Evolutionary conservation across 2,888 invertebrate genomes (phyloP).

Genomic region (Aporophyla lueneburgensis): DNA sequence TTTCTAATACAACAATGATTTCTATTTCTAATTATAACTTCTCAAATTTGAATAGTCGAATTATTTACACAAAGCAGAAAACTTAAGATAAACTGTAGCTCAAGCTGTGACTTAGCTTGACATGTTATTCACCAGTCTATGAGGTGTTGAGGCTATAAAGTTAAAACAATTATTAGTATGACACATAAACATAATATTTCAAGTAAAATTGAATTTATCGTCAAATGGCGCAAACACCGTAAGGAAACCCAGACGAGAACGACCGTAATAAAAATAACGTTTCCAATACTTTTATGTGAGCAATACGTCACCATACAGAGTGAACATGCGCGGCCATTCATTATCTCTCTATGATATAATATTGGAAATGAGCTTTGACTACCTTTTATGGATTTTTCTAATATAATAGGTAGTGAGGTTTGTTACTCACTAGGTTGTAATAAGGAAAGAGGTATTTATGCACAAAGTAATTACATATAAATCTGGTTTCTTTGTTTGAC

Average conservation of each 20-base stretch:
- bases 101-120: too few relatives aligned
- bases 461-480: not conserved
- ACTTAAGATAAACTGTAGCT: too few relatives aligned
- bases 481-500: not conserved
- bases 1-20: too few relatives aligned
- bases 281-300: constrained; percentile 37
- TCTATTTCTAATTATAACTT: too few relatives aligned
- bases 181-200: constrained; percentile 5
- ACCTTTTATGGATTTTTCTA: not conserved
- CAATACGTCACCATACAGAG: constrained; percentile 34
- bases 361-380: not conserved
- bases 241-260: constrained; percentile 31
- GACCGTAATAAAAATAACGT: constrained; percentile 46
- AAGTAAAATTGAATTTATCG: constrained; percentile 37
- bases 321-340: constrained; percentile 10
- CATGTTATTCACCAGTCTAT: too few relatives aligned
- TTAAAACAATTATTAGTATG: constrained; percentile 6
- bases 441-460: not conserved
- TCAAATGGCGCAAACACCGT: constrained; percentile 42
- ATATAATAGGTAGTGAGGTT: not conserved
- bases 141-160: constrained; percentile 5
- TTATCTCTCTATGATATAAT: constrained; percentile 5
- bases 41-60: too few relatives aligned
- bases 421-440: too few relatives aligned
- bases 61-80: too few relatives aligned